Evolutionary conservation across 2,888 invertebrate species (phyloP), one percentile per base, ranked within the genome.

Genomic region (Pyralis farinalis): DNA sequence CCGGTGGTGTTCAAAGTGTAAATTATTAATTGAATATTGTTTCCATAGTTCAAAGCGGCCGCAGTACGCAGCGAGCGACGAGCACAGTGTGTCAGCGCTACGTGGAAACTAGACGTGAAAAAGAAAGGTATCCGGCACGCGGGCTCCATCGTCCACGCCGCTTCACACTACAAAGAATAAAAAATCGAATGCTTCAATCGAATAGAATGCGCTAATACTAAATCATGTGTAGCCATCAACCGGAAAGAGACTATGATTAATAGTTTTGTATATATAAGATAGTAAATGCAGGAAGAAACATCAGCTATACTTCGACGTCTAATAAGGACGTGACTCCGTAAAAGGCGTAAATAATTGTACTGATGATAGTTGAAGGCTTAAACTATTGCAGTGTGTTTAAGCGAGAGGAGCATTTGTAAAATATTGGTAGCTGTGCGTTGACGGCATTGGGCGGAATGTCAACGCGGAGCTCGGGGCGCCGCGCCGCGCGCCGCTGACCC

Each of bases 61-160:
- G 37, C 21, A 29, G 46, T 44, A 53, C 53, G 54, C 55, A 27
- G 63, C 82, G 77, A 60, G 71, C 61, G 65, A n/a, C 69, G 55
- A 48, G 71, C 61, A 66, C 69, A 55, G 48, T 64, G 54, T 52
- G 49, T 58, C 71, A 61, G 49, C 53, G 77, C 58, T 66, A 69
- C 63, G 63, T 57, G 61, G 63, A 51, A 56, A 84, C 82, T 85
- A 68, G 58, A 55, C 53, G 50, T 60, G 58, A 63, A 68, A 16
- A 76, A 73, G 75, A 73, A 74, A 72, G 72, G 66, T 40, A 62
- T 63, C 54, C 58, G 62, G 51, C 54, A 55, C 49, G 53, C 58
- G 55, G 51, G 43, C 58, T 55, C 16, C 16, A 16, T 16, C 48
- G 59, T 58, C 70, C 66, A 72, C 68, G 57, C 66, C 54, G 53